Evolutionary conservation across 2,797 vertebrate species (phyloP).

Genomic region (Arnoldichthys spilopterus): DNA sequence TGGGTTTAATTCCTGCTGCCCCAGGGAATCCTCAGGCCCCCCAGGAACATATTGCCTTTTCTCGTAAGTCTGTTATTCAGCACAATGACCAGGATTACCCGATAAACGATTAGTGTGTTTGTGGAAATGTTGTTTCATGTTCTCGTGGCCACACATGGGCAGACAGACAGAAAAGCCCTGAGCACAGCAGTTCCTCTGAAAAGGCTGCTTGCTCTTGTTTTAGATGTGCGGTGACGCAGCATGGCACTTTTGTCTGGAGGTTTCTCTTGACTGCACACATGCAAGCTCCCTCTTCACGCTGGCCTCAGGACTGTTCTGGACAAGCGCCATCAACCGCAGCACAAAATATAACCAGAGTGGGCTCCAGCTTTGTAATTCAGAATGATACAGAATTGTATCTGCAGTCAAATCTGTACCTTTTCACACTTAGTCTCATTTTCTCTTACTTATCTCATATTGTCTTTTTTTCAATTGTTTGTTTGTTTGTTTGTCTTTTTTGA

Average conservation of each 20-base stretch:
- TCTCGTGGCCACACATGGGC: constrained; percentile 27
- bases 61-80: constrained; percentile 31
- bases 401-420: constrained; percentile 9
- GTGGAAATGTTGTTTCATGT: constrained; percentile 33
- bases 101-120: constrained; percentile 29
- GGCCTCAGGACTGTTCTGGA: constrained; percentile 32
- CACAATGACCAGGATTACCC: constrained; percentile 32
- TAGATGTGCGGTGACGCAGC: constrained; percentile 32
- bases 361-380: neutral
- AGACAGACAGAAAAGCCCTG: constrained; percentile 33
- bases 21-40: constrained; percentile 51
- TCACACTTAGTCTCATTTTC: constrained; percentile 25
- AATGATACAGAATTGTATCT: constrained; percentile 33
- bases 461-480: no score
- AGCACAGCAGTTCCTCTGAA: constrained; percentile 32
- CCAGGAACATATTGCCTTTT: constrained; percentile 2
- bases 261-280: constrained; percentile 31
- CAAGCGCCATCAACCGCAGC: neutral
- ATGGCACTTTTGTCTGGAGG: constrained; percentile 38
- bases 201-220: constrained; percentile 30
- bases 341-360: constrained; percentile 18
- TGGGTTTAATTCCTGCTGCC: constrained; percentile 39
- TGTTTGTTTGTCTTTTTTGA: no score
- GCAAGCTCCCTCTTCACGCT: constrained; percentile 20
- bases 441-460: neutral